These are phyloP conservation scores for Antheraea assamensis DNA, from an alignment of 2,888 invertebrate species.

Conservation along the genomic window DNA sequence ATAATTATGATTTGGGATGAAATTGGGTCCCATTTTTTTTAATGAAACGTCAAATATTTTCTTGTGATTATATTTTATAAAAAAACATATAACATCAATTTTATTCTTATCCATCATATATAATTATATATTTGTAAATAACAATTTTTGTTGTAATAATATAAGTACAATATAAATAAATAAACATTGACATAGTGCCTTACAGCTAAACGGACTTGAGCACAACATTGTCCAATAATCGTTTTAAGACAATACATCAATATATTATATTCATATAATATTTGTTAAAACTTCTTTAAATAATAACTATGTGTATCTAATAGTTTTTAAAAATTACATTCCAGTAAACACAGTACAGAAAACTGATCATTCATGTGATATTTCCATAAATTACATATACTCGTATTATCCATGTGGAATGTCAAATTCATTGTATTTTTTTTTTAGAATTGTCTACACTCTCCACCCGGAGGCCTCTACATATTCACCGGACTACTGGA, in stretches of 20 bases:
- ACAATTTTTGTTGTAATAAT: not conserved
- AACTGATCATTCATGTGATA: no score
- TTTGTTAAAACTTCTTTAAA: not conserved
- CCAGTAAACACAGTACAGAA: no score
- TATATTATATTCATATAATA: slow-evolving; percentile 6
- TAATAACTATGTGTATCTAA: no score
- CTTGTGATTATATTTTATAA: slow-evolving; percentile 17
- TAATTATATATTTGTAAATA: not conserved
- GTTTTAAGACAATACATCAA: not conserved
- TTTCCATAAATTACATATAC: no score
- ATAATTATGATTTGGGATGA: no score
- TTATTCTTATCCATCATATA: not conserved
- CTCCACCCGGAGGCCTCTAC: no score
- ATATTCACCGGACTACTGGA: no score
- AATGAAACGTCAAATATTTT: not conserved
- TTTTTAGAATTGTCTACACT: no score
- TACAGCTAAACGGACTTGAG: not conserved
- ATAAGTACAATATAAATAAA: slow-evolving; percentile 7
- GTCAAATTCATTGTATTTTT: no score
- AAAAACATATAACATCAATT: slow-evolving; percentile 14
- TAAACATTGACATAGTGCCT: slow-evolving; percentile 3
- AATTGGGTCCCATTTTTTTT: not conserved
- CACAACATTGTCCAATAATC: slow-evolving; percentile 9
- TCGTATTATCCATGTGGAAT: no score
- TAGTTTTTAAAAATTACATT: no score